Evolutionary conservation across 2,888 invertebrate species (phyloP).

Genomic region (Pterobdella sp.): DNA sequence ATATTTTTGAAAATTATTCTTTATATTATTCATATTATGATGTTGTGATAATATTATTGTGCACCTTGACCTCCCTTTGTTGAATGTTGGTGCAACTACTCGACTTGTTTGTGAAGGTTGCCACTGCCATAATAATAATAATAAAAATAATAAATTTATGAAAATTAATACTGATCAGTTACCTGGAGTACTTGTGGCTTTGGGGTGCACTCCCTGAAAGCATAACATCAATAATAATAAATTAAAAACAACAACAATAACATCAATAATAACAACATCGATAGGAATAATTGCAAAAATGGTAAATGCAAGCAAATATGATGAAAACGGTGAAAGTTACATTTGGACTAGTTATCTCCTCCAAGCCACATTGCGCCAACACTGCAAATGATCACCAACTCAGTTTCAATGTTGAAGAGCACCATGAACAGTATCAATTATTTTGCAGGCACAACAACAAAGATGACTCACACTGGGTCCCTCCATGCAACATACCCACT

Average conservation of each 20-base stretch:
- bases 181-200: conserved; percentile 28
- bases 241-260: neutral
- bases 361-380: too few relatives aligned
- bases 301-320: neutral
- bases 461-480: too few relatives aligned
- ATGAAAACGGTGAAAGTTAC: neutral
- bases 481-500: conserved; percentile 6
- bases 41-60: neutral
- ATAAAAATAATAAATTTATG: neutral
- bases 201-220: conserved; percentile 15
- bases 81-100: conserved; percentile 15
- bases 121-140: neutral
- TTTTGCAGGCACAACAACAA: too few relatives aligned
- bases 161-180: neutral
- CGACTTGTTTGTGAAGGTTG: neutral
- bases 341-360: too few relatives aligned
- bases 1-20: neutral
- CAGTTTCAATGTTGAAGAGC: too few relatives aligned
- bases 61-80: conserved; percentile 6
- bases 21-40: neutral
- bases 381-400: too few relatives aligned
- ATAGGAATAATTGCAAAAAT: neutral
- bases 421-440: too few relatives aligned
- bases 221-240: neutral
- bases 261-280: neutral